Evolutionary conservation across 2,888 invertebrate species (phyloP), one percentile per base, ranked within the genome.

Genomic region (Microchrysa polita): DNA sequence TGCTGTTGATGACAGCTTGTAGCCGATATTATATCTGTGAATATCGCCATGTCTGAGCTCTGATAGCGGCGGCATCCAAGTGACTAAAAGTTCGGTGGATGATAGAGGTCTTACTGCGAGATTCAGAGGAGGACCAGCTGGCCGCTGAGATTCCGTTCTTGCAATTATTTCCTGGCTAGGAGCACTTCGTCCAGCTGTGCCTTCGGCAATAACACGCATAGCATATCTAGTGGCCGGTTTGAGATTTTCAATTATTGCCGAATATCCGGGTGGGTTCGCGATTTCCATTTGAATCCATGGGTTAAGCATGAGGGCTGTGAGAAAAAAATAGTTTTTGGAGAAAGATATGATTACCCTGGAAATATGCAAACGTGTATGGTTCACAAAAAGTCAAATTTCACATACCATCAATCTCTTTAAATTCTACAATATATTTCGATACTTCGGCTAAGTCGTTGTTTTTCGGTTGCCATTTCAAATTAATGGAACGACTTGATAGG

Each of bases 381-480:
- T 1, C 18, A 16, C 27, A 16, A 57, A 1, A 69, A 59, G 10
- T 12, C 14, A n/a, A n/a, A 42, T 55, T 44, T 67, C 75, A 81
- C 86, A 86, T 86, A 90, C 88, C 87, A 80, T 87, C 88, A 72
- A 86, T 86, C 83, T 89, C 90, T 76, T 89, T 88, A 79, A 88
- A 91, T 79, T 92, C 91, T 5, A 92, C 88, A 77, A 89, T 88
- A 78, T 91, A 92, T 79, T 90, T 91, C 65, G 89, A 88, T 20
- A 91, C 90, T 82, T 91, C 91, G 67, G 89, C 90, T 4, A 91
- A 88, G 78, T 92, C 92, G 73, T 89, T 88, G 63, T 87, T 87
- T 81, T 88, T 88, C 77, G 90, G 90, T 78, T 90, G 90, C 93
- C 93, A 94, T 79, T 91, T 90, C n/a, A 94, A 84, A 79, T 90